Base-by-base conservation (phyloP, 1,140 invertebrate species). In the Colletes latitarsis region DNA sequence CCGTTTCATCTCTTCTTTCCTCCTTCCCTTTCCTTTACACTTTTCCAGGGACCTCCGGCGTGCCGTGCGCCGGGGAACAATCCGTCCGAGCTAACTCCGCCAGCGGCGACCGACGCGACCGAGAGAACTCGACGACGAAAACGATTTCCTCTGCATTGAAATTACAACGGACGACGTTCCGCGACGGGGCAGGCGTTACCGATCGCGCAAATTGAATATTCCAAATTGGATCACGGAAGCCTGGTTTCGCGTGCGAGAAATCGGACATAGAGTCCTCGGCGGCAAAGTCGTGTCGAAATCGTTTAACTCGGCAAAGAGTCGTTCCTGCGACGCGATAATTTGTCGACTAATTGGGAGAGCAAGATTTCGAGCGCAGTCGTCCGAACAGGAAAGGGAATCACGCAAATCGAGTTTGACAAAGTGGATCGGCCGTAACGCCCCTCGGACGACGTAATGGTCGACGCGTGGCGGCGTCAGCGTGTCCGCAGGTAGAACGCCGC, bases 401-500 rank as follows among this genome's bases (percentile, higher is more conserved):
- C 77, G 84, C 84, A 83, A 86, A 83, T 86, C 69, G 81, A 79
- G 82, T 86, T 86, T 81, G 84, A 86, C 85, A 86, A 71, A 86
- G 81, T 64, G 67, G 76, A 86, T 86, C 81, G 58, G 17, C 55
- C 71, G 82, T 76, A 62, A 58, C 71, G 64, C 68, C 72, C 49
- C 58, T 73, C 52, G 21, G 30, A 63, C 68, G 55, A 66, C 62
- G 67, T 86, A 86, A 86, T 81, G 70, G 71, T 83, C 41, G 84
- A 76, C 84, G 84, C 85, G 84, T 85, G 85, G 71, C 85, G 53
- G 55, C 12, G 75, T 55, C 73, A 57, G 46, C 49, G 49, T 12
- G 43, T 21, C 12, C 21, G 70, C 77, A n/a, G 41, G 19, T 60
- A 52, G 55, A 17, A 70, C 63, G 52, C 57, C 2, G n/a, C 30